Conservation (phyloP, 2,888 invertebrate genomes). For the Pseudoips prasinana region DNA sequence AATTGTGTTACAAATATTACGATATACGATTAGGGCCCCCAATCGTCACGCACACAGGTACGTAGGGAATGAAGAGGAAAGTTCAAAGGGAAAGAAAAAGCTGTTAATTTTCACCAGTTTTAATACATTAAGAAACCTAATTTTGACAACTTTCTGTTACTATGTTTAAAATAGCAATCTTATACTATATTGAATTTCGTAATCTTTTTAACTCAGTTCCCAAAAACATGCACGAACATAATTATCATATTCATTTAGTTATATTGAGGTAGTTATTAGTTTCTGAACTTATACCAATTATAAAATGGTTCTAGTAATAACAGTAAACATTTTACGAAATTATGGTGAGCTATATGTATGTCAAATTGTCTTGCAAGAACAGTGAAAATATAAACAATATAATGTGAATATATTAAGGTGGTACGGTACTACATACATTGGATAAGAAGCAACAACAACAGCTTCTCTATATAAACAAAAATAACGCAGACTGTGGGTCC, state of each 20-base stretch:
- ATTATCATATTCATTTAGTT: constrained; percentile 80
- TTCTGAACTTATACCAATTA: constrained; percentile 81
- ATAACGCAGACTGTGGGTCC: constrained; percentile 27
- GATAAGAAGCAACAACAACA: constrained; percentile 67
- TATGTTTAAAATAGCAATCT: constrained; percentile 78
- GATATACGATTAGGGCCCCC: too few relatives aligned
- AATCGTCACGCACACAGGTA: too few relatives aligned
- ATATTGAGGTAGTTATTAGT: constrained; percentile 82
- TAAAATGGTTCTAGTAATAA: constrained; percentile 76
- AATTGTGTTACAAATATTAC: too few relatives aligned
- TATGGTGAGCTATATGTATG: constrained; percentile 48
- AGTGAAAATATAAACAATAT: constrained; percentile 52
- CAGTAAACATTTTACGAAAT: constrained; percentile 65
- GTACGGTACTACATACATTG: constrained; percentile 51
- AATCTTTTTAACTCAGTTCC: constrained; percentile 68
- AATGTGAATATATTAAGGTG: constrained; percentile 48
- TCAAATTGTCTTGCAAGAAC: constrained; percentile 48
- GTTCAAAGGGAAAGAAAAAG: constrained; percentile 33
- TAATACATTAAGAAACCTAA: constrained; percentile 81
- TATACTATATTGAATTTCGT: constrained; percentile 72
- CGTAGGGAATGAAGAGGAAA: too few relatives aligned
- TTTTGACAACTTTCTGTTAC: constrained; percentile 77
- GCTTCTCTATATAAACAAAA: constrained; percentile 48
- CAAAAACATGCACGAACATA: constrained; percentile 81
- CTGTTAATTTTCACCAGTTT: constrained; percentile 61